These are phyloP conservation scores for Drosophila truncata DNA, from an alignment of 1,140 invertebrate species.

Conservation along the genomic window DNA sequence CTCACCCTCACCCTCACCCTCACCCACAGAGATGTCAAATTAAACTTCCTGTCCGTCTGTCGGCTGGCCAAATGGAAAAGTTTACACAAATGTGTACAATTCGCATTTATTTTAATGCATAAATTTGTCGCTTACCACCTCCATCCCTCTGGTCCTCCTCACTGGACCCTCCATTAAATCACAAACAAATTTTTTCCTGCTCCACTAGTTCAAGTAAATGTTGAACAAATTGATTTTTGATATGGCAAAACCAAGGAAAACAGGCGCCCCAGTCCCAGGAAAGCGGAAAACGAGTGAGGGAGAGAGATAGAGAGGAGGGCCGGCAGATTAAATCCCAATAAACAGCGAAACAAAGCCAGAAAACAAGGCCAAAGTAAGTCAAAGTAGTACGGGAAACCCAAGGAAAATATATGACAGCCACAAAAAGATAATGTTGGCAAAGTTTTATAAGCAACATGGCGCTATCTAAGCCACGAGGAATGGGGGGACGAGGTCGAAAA, in stretches of 20 bases:
- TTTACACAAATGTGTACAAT: slow-evolving; percentile 52
- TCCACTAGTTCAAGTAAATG: slow-evolving; percentile 45
- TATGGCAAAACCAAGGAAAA: slow-evolving; percentile 40
- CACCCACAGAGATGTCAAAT: slow-evolving; percentile 60
- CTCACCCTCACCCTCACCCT: background rate
- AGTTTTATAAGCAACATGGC: slow-evolving; percentile 56
- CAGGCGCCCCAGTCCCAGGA: slow-evolving; percentile 17
- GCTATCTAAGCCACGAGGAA: slow-evolving; percentile 23
- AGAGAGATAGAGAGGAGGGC: background rate
- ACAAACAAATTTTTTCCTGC: slow-evolving; percentile 40
- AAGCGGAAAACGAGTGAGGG: background rate
- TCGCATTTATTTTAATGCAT: slow-evolving; percentile 69
- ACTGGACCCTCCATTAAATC: slow-evolving; percentile 24
- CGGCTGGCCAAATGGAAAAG: slow-evolving; percentile 49
- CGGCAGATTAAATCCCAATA: slow-evolving; percentile 63
- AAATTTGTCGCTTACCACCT: slow-evolving; percentile 54
- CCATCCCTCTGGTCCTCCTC: background rate
- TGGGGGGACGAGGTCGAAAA: slow-evolving; percentile 19
- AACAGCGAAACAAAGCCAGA: slow-evolving; percentile 49
- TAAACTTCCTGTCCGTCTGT: slow-evolving; percentile 76
- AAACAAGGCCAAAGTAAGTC: slow-evolving; percentile 45
- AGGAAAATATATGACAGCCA: slow-evolving; percentile 53
- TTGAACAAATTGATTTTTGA: slow-evolving; percentile 72
- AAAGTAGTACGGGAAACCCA: slow-evolving; percentile 20
- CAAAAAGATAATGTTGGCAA: slow-evolving; percentile 54